Percentiles rank a stretch among this genome's conserved stretches.
Evolutionary conservation across 1,140 invertebrate species (phyloP).

Genomic region (Phymastichus coffea): DNA sequence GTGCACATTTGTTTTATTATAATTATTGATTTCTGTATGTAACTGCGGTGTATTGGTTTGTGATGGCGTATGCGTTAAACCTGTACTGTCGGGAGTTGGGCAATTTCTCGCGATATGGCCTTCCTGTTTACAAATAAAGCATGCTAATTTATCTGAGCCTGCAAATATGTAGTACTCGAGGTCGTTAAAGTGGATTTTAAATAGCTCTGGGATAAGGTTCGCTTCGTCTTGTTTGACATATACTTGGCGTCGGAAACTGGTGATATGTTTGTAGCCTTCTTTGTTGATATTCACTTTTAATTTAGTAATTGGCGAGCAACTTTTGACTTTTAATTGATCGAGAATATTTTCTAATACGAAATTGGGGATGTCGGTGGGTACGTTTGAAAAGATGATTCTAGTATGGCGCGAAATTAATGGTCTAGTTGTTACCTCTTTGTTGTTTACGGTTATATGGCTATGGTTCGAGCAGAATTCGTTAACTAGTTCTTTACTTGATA

Average conservation of each 20-base stretch:
- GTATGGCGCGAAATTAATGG: background rate
- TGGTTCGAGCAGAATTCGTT: background rate
- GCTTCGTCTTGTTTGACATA: background rate
- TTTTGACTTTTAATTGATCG: background rate
- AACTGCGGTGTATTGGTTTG: background rate
- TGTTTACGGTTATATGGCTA: background rate
- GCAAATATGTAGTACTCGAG: background rate
- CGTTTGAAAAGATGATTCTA: constrained; percentile 11
- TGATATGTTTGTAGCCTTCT: no score
- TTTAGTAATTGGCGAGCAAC: background rate
- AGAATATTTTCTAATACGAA: background rate
- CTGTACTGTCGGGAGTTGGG: background rate
- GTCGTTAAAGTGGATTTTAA: background rate
- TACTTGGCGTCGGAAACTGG: no score
- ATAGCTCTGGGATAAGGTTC: background rate
- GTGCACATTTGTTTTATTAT: background rate
- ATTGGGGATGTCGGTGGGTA: no score
- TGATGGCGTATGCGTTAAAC: background rate
- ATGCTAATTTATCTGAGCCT: no score
- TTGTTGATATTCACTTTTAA: no score
- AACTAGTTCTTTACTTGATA: background rate
- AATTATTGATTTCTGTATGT: background rate
- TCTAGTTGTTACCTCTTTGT: background rate
- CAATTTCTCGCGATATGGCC: background rate
- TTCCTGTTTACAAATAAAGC: no score